Conservation (phyloP, 2,888 invertebrate species). For the Agrilus cyanescens region DNA sequence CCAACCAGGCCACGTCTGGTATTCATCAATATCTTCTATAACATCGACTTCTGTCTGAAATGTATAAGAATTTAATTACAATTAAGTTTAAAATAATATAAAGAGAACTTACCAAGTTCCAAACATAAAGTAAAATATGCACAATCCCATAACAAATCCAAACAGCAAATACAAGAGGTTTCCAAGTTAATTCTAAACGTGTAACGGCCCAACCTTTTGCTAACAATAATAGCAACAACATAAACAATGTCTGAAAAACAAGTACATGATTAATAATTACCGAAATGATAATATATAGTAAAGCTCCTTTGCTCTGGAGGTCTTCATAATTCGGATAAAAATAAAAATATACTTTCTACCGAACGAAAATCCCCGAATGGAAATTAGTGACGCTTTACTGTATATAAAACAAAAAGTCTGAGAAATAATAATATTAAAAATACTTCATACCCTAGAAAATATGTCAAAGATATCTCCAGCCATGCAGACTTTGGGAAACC, state of each 20-base stretch:
- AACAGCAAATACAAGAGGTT: slow-evolving; percentile 70
- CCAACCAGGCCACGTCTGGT: slow-evolving; percentile 97
- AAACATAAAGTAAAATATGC: slow-evolving; percentile 84
- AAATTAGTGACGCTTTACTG: neutral
- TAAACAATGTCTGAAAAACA: slow-evolving; percentile 71
- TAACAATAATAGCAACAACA: slow-evolving; percentile 79
- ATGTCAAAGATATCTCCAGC: slow-evolving; percentile 89
- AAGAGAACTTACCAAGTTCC: slow-evolving; percentile 83
- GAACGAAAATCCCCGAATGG: too few relatives aligned
- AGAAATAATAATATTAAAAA: slow-evolving; percentile 1
- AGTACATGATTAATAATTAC: slow-evolving; percentile 7
- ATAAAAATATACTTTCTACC: too few relatives aligned
- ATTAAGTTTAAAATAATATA: neutral
- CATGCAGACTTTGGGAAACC: slow-evolving; percentile 68
- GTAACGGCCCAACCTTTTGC: slow-evolving; percentile 98
- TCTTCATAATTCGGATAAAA: too few relatives aligned
- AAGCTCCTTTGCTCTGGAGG: too few relatives aligned
- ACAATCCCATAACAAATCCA: slow-evolving; percentile 89
- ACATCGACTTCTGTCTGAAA: slow-evolving; percentile 89
- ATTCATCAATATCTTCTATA: slow-evolving; percentile 92
- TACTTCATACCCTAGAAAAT: slow-evolving; percentile 64
- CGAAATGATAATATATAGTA: neutral
- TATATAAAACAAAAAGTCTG: slow-evolving; percentile 2
- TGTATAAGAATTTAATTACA: neutral
- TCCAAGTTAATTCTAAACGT: slow-evolving; percentile 76